These are phyloP conservation scores for Kryptolebias marmoratus DNA, from an alignment of 2,113 vertebrate genomes.

Conservation along the genomic window DNA sequence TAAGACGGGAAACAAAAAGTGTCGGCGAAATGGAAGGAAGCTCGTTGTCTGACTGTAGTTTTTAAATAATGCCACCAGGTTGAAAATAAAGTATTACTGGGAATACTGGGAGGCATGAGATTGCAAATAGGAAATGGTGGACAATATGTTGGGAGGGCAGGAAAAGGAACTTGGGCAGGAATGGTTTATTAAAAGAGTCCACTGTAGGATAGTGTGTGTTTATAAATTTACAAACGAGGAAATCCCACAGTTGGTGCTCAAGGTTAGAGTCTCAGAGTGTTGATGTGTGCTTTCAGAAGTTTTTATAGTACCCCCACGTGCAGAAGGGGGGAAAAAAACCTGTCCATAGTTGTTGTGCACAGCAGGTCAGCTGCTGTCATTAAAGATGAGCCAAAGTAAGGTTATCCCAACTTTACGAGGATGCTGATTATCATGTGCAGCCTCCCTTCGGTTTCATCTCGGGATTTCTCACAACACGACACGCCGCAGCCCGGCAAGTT, in stretches of 20 bases:
- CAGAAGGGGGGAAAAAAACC: background rate
- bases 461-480: conserved; percentile 18
- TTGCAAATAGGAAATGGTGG: conserved; percentile 62
- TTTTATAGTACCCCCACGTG: background rate
- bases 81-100: conserved; percentile 59
- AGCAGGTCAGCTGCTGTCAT: background rate
- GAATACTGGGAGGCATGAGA: conserved; percentile 64
- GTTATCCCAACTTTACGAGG: conserved; percentile 11
- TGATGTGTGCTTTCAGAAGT: conserved; percentile 7
- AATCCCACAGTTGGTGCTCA: conserved; percentile 51
- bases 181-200: conserved; percentile 68
- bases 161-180: conserved; percentile 52
- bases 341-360: background rate
- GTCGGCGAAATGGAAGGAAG: conserved; percentile 56
- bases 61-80: conserved; percentile 47
- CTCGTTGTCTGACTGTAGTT: conserved; percentile 59
- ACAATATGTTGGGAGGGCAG: conserved; percentile 57
- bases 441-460: background rate
- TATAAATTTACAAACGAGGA: conserved; percentile 54
- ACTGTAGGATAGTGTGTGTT: conserved; percentile 32
- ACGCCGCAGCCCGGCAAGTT: background rate
- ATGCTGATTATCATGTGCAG: conserved; percentile 20
- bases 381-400: conserved; percentile 12
- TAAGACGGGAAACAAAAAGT: conserved; percentile 26
- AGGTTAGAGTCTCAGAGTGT: conserved; percentile 19